Evolutionary conservation across 2,797 vertebrate genomes (phyloP).

Genomic region (Scolopax rusticola): DNA sequence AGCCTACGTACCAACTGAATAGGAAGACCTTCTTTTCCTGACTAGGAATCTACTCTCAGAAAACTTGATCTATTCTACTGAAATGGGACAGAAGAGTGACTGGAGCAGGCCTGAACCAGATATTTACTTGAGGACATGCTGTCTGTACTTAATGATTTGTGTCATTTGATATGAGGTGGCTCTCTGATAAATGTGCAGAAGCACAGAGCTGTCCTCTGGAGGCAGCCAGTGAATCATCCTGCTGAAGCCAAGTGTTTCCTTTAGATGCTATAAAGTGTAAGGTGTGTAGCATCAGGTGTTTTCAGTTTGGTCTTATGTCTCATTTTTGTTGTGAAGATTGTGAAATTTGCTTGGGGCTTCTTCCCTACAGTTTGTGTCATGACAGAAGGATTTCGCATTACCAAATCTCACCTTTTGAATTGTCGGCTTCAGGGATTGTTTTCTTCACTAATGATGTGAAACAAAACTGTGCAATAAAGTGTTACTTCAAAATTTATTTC

Average conservation of each 20-base stretch:
- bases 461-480: background rate
- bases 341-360: background rate
- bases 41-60: background rate
- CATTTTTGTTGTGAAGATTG: background rate
- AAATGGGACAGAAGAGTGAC: background rate
- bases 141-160: background rate
- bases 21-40: background rate
- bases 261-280: background rate
- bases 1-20: background rate
- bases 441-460: background rate
- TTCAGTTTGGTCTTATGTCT: background rate
- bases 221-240: background rate
- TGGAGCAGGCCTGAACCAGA: background rate
- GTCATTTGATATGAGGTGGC: background rate
- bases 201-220: background rate
- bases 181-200: background rate
- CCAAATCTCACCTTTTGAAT: background rate
- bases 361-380: background rate
- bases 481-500: background rate
- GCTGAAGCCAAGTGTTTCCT: background rate
- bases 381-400: background rate
- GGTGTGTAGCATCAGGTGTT: background rate
- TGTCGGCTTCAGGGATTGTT: background rate
- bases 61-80: background rate
- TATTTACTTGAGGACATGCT: background rate